Percentiles rank a stretch among this genome's conserved stretches.
phyloP scores from a whole-genome alignment of 2,797 vertebrate genomes.

The Arctocebus calabarensis region DNA sequence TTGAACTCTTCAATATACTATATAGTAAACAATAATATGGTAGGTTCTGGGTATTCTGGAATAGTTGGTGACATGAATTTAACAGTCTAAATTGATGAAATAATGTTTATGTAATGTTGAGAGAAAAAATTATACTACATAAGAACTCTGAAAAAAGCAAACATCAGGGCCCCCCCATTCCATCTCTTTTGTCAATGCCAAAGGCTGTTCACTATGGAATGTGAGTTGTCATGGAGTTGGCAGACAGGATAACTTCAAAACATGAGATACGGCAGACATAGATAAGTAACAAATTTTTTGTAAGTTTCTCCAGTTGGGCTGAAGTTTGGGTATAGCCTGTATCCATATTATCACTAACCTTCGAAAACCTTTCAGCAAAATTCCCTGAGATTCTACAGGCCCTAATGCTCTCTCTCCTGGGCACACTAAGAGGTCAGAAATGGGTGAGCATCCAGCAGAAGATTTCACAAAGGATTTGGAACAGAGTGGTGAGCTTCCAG shows the following conservation, averaged over 20 bases:
- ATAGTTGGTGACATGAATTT: neutral
- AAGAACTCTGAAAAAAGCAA: neutral
- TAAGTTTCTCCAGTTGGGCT: neutral
- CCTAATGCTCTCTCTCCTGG: neutral
- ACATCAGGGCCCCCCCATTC: neutral
- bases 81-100: neutral
- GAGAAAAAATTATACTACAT: neutral
- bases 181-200: neutral
- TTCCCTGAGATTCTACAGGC: neutral
- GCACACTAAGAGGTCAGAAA: neutral
- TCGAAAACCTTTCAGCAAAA: neutral
- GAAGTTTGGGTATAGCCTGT: neutral
- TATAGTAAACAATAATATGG: neutral
- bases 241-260: neutral
- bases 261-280: neutral
- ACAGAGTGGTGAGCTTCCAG: neutral
- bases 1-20: neutral
- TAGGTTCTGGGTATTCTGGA: neutral
- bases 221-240: neutral
- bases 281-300: neutral
- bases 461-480: neutral
- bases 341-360: neutral
- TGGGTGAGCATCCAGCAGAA: neutral
- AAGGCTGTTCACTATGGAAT: neutral
- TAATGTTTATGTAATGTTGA: neutral